A percentile compares a stretch with the other conserved stretches of the same genome.
Conservation (phyloP, 2,113 vertebrate genomes). For the Semnopithecus entellus region DNA sequence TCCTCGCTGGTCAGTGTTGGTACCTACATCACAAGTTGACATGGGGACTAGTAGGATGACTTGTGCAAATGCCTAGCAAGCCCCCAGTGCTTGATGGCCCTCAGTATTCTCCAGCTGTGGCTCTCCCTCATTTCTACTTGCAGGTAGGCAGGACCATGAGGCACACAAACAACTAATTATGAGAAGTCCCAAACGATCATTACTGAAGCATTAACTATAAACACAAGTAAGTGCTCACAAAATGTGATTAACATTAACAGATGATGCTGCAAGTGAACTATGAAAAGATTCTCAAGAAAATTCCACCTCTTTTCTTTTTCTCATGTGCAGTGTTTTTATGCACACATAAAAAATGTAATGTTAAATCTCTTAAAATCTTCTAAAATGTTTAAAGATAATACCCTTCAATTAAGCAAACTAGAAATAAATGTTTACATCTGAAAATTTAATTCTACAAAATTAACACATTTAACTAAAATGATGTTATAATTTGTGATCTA, state of each 20-base stretch:
- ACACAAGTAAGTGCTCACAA: not conserved
- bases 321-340: not conserved
- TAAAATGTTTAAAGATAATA: not conserved
- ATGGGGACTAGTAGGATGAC: not conserved
- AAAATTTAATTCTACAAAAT: slow-evolving; percentile 29
- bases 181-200: not conserved
- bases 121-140: not conserved
- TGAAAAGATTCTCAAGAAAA: not conserved
- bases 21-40: not conserved
- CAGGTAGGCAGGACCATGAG: not conserved
- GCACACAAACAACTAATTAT: not conserved
- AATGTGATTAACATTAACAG: not conserved
- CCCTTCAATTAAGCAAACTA: not conserved
- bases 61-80: not conserved
- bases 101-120: not conserved
- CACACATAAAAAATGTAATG: not conserved
- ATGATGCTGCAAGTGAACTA: not conserved
- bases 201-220: not conserved
- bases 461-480: not conserved
- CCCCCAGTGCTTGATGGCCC: not conserved
- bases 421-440: not conserved
- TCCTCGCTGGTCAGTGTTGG: not conserved
- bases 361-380: not conserved
- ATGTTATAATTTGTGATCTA: not conserved
- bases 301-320: not conserved